Evolutionary conservation across 1,140 invertebrate species (phyloP).

Genomic region (Nautilus pompilius): DNA sequence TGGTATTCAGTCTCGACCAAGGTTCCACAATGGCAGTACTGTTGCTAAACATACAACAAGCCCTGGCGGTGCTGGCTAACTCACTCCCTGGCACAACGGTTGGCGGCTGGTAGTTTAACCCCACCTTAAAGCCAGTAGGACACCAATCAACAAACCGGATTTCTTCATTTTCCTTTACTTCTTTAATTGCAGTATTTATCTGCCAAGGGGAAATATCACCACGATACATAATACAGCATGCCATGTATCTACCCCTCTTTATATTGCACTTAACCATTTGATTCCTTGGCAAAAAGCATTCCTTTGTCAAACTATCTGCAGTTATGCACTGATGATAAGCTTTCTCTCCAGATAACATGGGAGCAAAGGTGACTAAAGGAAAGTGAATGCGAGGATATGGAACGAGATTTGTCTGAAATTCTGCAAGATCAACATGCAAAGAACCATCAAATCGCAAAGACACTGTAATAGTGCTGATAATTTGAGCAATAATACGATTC

Average conservation of each 20-base stretch:
- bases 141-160: conserved; percentile 82
- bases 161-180: conserved; percentile 76
- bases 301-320: conserved; percentile 78
- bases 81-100: conserved; percentile 67
- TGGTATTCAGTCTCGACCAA: conserved; percentile 67
- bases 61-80: conserved; percentile 61
- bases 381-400: conserved; percentile 35
- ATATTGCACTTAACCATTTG: conserved; percentile 90
- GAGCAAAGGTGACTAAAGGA: conserved; percentile 28
- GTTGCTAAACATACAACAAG: conserved; percentile 76
- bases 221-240: conserved; percentile 51
- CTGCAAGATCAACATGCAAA: conserved; percentile 67
- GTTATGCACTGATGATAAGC: conserved; percentile 38
- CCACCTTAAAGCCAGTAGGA: conserved; percentile 67
- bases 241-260: conserved; percentile 84
- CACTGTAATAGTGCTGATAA: conserved; percentile 62
- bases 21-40: conserved; percentile 77
- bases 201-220: conserved; percentile 55
- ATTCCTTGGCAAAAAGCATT: conserved; percentile 80
- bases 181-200: conserved; percentile 65
- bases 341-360: conserved; percentile 28
- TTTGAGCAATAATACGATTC: conserved; percentile 46
- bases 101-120: conserved; percentile 50
- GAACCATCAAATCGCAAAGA: conserved; percentile 68
- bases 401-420: conserved; percentile 68